These are phyloP conservation scores for Loriculus beryllinus DNA, from an alignment of 2,797 vertebrate species.

Conservation along the genomic window DNA sequence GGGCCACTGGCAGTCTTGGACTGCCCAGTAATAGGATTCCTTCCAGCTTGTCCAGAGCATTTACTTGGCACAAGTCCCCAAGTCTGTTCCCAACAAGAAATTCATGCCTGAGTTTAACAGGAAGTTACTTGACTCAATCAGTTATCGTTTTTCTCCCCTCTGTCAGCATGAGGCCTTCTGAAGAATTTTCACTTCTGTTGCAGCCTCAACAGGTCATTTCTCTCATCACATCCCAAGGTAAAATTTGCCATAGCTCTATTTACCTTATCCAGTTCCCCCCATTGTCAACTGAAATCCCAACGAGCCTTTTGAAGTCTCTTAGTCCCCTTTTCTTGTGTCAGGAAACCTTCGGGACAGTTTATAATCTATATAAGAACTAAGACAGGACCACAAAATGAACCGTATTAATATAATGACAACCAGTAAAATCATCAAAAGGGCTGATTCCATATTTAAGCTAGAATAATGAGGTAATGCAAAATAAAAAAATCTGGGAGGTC, in stretches of 20 bases:
- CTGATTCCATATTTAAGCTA: constrained; percentile 75
- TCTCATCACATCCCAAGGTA: constrained; percentile 18
- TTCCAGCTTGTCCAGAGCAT: not conserved
- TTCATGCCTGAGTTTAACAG: not conserved
- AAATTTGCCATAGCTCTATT: not conserved
- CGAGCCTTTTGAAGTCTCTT: constrained; percentile 4
- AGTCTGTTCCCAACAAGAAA: not conserved
- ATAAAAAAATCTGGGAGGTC: constrained; percentile 43
- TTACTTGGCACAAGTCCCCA: not conserved
- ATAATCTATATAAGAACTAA: constrained; percentile 76
- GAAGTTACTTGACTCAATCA: not conserved
- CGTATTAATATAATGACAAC: constrained; percentile 77
- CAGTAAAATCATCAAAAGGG: constrained; percentile 77
- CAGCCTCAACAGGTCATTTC: constrained; percentile 5
- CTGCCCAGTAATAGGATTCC: not conserved
- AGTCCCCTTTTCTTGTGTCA: constrained; percentile 59
- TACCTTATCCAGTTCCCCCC: not conserved
- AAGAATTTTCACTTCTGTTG: not conserved
- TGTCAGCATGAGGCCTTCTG: not conserved
- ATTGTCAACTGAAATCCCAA: constrained; percentile 1
- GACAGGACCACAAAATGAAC: constrained; percentile 81
- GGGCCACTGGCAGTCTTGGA: not conserved
- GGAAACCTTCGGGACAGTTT: constrained; percentile 71
- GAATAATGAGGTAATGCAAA: constrained; percentile 52
- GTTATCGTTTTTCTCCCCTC: not conserved